phyloP scores from a whole-genome alignment of 2,888 invertebrate species.

The Ferdinandea cuprea region DNA sequence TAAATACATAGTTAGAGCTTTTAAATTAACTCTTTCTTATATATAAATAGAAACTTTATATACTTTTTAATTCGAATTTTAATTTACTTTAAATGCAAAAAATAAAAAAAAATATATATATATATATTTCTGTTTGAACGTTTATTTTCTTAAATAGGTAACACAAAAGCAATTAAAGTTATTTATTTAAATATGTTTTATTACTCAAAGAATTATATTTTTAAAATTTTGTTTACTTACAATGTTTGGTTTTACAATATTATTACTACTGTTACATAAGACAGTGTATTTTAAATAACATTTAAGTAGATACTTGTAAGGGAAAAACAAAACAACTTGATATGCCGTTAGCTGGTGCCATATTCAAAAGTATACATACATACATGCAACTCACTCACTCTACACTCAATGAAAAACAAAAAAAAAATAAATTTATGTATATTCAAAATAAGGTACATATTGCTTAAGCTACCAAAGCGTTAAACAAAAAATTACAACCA shows the following conservation, averaged over 20 bases:
- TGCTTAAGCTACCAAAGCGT: slow-evolving; percentile 47
- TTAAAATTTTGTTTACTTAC: slow-evolving; percentile 6
- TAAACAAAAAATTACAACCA: slow-evolving; percentile 19
- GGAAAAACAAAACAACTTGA: slow-evolving; percentile 31
- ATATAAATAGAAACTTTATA: slow-evolving; percentile 28
- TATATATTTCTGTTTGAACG: too few species aligned
- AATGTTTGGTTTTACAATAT: neutral
- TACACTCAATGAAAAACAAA: too few species aligned
- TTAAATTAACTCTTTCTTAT: slow-evolving; percentile 61
- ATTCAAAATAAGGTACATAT: slow-evolving; percentile 29
- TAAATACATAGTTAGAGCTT: slow-evolving; percentile 70
- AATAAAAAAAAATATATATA: slow-evolving; percentile 30
- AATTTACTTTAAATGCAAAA: neutral
- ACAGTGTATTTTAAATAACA: slow-evolving; percentile 33
- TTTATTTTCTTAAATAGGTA: too few species aligned
- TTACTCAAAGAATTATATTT: too few species aligned
- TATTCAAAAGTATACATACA: slow-evolving; percentile 27
- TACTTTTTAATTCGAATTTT: slow-evolving; percentile 27
- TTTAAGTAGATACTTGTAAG: slow-evolving; percentile 32
- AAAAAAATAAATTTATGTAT: too few species aligned
- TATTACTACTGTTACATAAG: neutral
- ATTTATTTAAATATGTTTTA: too few species aligned
- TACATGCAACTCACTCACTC: slow-evolving; percentile 7
- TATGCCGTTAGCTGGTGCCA: slow-evolving; percentile 64
- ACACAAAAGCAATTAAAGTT: too few species aligned